phyloP scores from a whole-genome alignment of 2,888 invertebrate genomes.

The Ophion obscuratus region DNA sequence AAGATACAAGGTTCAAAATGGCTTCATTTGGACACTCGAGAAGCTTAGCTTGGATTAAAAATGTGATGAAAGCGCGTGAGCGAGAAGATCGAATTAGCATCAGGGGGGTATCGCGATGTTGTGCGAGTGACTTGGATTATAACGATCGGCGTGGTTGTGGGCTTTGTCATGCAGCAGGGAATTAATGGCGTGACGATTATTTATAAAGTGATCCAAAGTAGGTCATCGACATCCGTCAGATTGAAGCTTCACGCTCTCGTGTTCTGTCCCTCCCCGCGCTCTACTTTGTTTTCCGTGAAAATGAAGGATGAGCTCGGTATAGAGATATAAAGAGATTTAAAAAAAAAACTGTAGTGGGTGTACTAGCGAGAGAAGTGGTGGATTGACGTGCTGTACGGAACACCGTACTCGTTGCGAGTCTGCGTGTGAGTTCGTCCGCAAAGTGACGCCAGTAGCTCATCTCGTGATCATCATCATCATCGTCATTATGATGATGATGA shows the following conservation, averaged over 20 bases:
- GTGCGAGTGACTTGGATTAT: constrained; percentile 33
- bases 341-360: constrained; percentile 3
- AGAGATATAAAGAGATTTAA: constrained; percentile 18
- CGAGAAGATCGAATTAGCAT: constrained; percentile 8
- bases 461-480: constrained; percentile 14
- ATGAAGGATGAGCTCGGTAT: constrained; percentile 32
- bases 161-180: constrained; percentile 42
- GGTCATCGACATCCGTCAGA: constrained; percentile 59
- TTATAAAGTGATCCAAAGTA: constrained; percentile 61
- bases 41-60: not conserved
- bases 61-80: constrained; percentile 1
- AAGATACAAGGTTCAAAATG: not conserved
- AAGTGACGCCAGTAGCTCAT: constrained; percentile 59
- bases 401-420: constrained; percentile 50
- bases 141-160: constrained; percentile 22
- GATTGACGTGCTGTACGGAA: constrained; percentile 53
- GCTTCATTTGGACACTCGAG: not conserved
- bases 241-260: constrained; percentile 17
- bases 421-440: constrained; percentile 58
- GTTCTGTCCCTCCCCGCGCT: constrained; percentile 22
- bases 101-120: constrained; percentile 11
- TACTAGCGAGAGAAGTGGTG: not conserved
- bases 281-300: constrained; percentile 47
- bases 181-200: constrained; percentile 54
- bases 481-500: constrained; percentile 27